Percentiles rank a stretch among this genome's conserved stretches.
These are phyloP conservation scores for Cacatua alba DNA, from an alignment of 2,113 vertebrate genomes.

Conservation along the genomic window DNA sequence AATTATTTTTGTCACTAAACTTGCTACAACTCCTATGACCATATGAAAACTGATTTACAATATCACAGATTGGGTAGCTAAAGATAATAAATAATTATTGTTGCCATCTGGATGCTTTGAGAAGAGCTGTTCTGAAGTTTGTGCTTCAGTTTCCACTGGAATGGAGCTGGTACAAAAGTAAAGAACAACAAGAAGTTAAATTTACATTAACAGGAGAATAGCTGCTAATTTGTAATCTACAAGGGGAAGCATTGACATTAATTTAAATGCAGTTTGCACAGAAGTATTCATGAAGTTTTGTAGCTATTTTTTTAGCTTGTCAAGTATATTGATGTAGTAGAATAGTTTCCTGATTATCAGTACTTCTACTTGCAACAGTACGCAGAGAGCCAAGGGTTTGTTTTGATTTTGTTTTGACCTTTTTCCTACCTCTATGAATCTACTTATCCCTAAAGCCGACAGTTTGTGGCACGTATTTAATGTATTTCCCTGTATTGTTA, in stretches of 20 bases:
- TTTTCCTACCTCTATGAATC: background rate
- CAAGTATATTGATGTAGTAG: conserved; percentile 38
- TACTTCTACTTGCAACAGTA: background rate
- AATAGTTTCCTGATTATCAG: conserved; percentile 63
- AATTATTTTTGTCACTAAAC: conserved; percentile 18
- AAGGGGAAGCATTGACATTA: conserved; percentile 49
- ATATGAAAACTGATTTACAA: conserved; percentile 71
- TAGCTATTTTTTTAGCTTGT: conserved; percentile 67
- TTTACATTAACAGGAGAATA: conserved; percentile 71
- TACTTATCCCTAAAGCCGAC: background rate
- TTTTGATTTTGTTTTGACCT: conserved; percentile 2
- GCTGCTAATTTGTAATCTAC: conserved; percentile 71
- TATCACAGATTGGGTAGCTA: conserved; percentile 72
- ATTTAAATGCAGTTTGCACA: conserved; percentile 63
- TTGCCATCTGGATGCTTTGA: conserved; percentile 72
- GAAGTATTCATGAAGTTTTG: conserved; percentile 75
- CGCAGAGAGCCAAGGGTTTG: background rate
- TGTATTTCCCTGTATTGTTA: background rate
- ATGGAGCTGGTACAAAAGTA: conserved; percentile 62
- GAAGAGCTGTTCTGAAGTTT: conserved; percentile 56
- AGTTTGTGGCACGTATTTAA: background rate
- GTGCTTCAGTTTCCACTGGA: conserved; percentile 40
- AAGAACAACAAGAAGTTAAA: conserved; percentile 64
- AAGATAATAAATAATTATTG: conserved; percentile 78
- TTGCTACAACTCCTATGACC: conserved; percentile 26